Evolutionary conservation across 2,797 vertebrate genomes (phyloP).

Genomic region (Sciurus vulgaris): DNA sequence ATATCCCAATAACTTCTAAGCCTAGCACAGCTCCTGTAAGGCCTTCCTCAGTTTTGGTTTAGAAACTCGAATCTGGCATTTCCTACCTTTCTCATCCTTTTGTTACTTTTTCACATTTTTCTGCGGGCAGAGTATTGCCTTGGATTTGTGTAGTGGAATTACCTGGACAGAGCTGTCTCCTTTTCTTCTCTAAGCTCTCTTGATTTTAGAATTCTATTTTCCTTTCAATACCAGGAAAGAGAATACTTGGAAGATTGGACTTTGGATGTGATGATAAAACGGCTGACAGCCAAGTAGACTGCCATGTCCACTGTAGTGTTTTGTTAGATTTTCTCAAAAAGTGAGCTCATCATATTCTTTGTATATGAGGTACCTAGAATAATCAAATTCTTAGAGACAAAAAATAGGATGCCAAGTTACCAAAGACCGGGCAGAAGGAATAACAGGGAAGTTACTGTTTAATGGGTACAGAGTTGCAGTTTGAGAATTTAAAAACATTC

Average conservation of each 20-base stretch:
- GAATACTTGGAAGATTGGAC: neutral
- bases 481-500: neutral
- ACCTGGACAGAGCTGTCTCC: neutral
- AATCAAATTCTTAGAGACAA: neutral
- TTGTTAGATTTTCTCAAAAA: slow-evolving; percentile 21
- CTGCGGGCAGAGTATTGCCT: neutral
- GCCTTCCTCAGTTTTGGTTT: neutral
- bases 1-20: neutral
- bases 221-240: neutral
- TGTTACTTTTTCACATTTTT: neutral
- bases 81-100: neutral
- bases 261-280: neutral
- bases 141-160: neutral
- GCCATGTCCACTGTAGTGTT: neutral
- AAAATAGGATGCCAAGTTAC: neutral
- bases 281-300: neutral
- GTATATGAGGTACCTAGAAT: neutral
- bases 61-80: neutral
- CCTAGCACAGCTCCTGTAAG: neutral
- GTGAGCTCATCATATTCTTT: neutral
- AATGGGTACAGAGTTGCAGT: neutral
- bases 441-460: neutral
- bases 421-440: neutral
- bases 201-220: slow-evolving; percentile 15
- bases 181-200: neutral